Base-by-base conservation (phyloP, 37 sponge, comb jelly and placozoan genomes). In the Oopsacas minuta region DNA sequence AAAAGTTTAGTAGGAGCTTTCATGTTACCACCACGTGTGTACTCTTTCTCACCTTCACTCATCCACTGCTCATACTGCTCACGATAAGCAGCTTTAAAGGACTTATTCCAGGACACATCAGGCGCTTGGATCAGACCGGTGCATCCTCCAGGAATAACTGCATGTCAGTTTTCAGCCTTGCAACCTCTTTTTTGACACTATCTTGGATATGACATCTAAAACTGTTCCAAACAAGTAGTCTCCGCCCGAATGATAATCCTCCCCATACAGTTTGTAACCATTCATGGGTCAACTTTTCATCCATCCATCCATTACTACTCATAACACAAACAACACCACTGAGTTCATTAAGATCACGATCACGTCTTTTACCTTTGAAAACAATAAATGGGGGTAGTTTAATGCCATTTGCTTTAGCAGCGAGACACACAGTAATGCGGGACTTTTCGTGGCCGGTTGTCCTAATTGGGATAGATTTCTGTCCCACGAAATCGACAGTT, bases 361-460 rank as follows among this genome's bases (percentile, higher is more conserved):
- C 87, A 34, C 81, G 23, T 0, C 92, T 1, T 23, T 84, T 85
- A 23, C 90, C 88, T 39, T 90, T 92, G 81, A 92, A 90, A 1
- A 92, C 87, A 25, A 90, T 53, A 39, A 39, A 87, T 0, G 90
- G 90, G 37, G 83, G 86, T 30, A 86, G 38, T 52, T 90, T 92
- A 0, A 38, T 81, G 0, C 92, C 88, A 52, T 87, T 84, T 34
- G 90, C 90, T 38, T 52, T 61, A 36, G 91, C 91, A 35, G 87
- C 36, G 35, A 91, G 85, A n/a, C 38, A 23, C 0, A 92, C 90
- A 35, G 92, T 92, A 34, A 90, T 83, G 0, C 84, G 42, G 7
- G n/a, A 36, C 51, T 92, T 90, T 17, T 92, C 92, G 81, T 90
- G 90, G 0, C 88, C 92, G 0, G 88, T 90, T 1, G 90, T 53